These are phyloP conservation scores for Hephaestus fuliginosus DNA, from an alignment of 2,797 vertebrate species.

Conservation along the genomic window DNA sequence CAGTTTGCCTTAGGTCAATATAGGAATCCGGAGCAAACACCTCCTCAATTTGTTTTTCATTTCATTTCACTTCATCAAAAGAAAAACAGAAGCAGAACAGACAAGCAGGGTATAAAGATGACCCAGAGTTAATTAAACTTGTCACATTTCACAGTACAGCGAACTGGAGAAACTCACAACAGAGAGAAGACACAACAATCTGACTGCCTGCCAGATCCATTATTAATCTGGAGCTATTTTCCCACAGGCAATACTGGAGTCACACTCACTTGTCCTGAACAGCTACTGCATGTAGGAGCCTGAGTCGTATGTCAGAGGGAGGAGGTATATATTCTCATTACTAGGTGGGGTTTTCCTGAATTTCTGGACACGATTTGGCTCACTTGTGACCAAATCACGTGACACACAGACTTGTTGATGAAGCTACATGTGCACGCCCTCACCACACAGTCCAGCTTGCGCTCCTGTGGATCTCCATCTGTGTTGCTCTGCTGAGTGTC, in stretches of 20 bases:
- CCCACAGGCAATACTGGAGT: slow-evolving; percentile 6
- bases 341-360: too few relatives aligned
- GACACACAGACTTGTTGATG: neutral
- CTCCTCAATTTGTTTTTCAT: neutral
- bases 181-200: slow-evolving; percentile 19
- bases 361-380: neutral
- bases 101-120: neutral
- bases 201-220: slow-evolving; percentile 9
- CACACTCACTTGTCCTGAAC: neutral
- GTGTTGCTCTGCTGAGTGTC: slow-evolving; percentile 73
- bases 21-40: neutral
- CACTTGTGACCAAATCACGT: neutral
- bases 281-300: neutral
- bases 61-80: slow-evolving; percentile 7
- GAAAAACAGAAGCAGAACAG: slow-evolving; percentile 4
- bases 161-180: slow-evolving; percentile 9
- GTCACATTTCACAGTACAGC: slow-evolving; percentile 23
- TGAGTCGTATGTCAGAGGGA: neutral
- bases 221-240: slow-evolving; percentile 24
- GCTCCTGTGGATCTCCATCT: slow-evolving; percentile 86
- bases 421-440: slow-evolving; percentile 25
- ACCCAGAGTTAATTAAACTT: slow-evolving; percentile 37
- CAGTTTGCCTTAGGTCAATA: neutral
- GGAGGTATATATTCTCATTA: neutral
- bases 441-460: slow-evolving; percentile 76